Base-by-base conservation (phyloP, 1,140 invertebrate species). In the Wasmannia auropunctata region DNA sequence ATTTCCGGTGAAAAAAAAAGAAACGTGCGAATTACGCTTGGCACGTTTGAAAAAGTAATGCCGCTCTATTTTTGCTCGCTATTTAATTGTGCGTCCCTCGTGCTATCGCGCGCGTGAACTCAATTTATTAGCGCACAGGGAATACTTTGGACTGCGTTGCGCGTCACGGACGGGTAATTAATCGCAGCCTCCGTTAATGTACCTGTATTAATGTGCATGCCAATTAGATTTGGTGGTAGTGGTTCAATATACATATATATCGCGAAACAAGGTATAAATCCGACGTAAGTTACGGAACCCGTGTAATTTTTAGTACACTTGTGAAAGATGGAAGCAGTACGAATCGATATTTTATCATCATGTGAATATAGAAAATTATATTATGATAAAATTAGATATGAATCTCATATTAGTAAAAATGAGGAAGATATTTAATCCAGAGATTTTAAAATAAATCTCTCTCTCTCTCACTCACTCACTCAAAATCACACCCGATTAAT, bases 121-220 rank as follows among this genome's bases (percentile, higher is more conserved):
- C 51, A 60, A 83, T 83, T 83, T 83, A 83, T 72, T 72, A 83
- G 67, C 51, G 67, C 51, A 28, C 37, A 2, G 79, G 79, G 67
- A 72, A 83, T 83, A 83, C 37, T 83, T 83, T 31, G 79, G 51
- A 43, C 25, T 62, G 75, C 40, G 43, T 14, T 31, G 58, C 58
- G 28, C 76, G 76, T 81, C 79, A 67, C 51, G 37, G 51, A 72
- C 79, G 49, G 65, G 51, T 72, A 83, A 83, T 83, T 83, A 72
- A 83, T 83, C 79, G 79, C 65, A 72, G 79, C 34, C 65, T 58
- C 79, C 72, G 65, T 83, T 83, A 83, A 83, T 83, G 79, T 54
- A 31, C 51, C 51, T 83, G 79, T 83, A 83, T 83, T 83, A 83
- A 83, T 72, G 79, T 72, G 51, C 40, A 83, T 83, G 67, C 79